Percentiles rank a stretch among this genome's conserved stretches.
These are phyloP conservation scores for Beroe forskalii DNA, from an alignment of 37 sponge, comb jelly and placozoan genomes.

Conservation along the genomic window DNA sequence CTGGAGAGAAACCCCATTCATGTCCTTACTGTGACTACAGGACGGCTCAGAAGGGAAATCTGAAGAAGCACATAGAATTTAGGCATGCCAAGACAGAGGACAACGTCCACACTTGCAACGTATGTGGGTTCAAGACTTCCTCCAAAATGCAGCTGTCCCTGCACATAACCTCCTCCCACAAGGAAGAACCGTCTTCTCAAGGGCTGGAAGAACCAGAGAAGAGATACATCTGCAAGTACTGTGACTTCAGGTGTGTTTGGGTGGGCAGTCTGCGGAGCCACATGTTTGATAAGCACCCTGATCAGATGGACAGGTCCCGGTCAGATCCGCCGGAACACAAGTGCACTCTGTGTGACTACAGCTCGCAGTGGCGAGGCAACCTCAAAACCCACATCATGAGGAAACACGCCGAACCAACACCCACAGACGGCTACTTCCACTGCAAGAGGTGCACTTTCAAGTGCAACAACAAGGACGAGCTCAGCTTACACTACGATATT, in stretches of 20 bases:
- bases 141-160: conserved; percentile 54
- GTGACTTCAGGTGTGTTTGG: conserved; percentile 64
- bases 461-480: conserved; percentile 27
- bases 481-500: conserved; percentile 3
- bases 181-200: neutral
- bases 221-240: conserved; percentile 48
- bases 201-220: conserved; percentile 19
- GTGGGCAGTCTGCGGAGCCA: conserved; percentile 47
- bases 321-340: conserved; percentile 62
- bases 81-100: conserved; percentile 39
- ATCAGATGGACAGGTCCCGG: conserved; percentile 44
- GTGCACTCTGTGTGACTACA: conserved; percentile 40
- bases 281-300: conserved; percentile 63
- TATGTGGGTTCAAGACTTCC: conserved; percentile 45
- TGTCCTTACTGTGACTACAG: conserved; percentile 62
- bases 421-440: conserved; percentile 48
- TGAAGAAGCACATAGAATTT: conserved; percentile 63
- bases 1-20: conserved; percentile 52
- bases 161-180: conserved; percentile 19
- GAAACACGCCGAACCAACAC: conserved; percentile 8
- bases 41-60: conserved; percentile 47
- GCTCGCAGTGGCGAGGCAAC: conserved; percentile 58
- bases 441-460: conserved; percentile 43
- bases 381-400: conserved; percentile 55
- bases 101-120: conserved; percentile 52